Base-by-base conservation (phyloP, 2,797 vertebrate genomes). In the Ciconia nigra region DNA sequence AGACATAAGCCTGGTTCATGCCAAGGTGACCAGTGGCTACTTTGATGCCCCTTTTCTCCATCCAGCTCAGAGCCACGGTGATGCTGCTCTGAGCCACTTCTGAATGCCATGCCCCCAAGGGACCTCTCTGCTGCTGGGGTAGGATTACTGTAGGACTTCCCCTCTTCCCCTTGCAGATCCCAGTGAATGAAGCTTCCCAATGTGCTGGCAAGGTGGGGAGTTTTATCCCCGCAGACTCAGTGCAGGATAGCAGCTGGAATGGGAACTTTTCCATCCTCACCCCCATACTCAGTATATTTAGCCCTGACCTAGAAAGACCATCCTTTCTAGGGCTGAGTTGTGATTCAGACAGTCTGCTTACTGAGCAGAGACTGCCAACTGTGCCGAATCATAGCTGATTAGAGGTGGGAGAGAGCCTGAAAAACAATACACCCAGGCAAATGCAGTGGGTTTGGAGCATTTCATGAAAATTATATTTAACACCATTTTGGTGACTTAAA, bases 301-400 rank as follows among this genome's bases (percentile, higher is more conserved):
- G 93, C 92, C 90, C 85, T 94, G 95, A 97, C 96, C 95, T 95
- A 97, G 95, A 90, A 92, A 97, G 92, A 95, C 96, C 91, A 95
- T 96, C 92, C 95, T 87, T 95, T 96, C 94, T 96, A 95, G 95
- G 96, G 96, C 94, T 97, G 97, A 97, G 96, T 80, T 97, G 97
- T 97, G 94, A 97, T 94, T 96, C 93, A 96, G 96, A 96, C 93
- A 97, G 97, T 96, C 96, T 95, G 94, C 96, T 97, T 94, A 89
- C 80, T 73, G 93, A 96, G 91, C 94, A 89, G 92, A 93, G 90
- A 87, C 92, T 97, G 93, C 96, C 96, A 96, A 95, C 74, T 49
- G 90, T 92, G 94, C 83, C 84, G 71, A 97, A 96, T 96, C 94
- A 93, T 46, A 89, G 84, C 94, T 86, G 92, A 94, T 94, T 89